phyloP scores from a whole-genome alignment of 2,888 invertebrate species.

The Eretmocerus hayati region DNA sequence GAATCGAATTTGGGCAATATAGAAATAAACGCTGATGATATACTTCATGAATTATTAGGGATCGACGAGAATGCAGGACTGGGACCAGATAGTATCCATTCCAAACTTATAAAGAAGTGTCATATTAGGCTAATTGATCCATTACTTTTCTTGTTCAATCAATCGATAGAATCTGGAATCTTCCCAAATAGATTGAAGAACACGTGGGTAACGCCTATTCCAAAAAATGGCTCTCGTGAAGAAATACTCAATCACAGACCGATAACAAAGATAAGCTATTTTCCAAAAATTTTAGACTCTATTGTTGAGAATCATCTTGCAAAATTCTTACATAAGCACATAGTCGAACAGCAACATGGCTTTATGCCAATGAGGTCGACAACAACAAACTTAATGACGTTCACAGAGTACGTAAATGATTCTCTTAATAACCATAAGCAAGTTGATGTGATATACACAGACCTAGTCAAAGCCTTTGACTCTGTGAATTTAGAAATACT shows the following conservation, averaged over 20 bases:
- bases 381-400: slow-evolving; percentile 12
- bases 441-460: slow-evolving; percentile 17
- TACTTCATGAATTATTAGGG: too few relatives aligned
- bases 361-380: slow-evolving; percentile 15
- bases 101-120: too few relatives aligned
- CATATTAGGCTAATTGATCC: too few relatives aligned
- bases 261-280: slow-evolving; percentile 7
- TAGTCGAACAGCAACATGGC: slow-evolving; percentile 13
- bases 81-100: too few relatives aligned
- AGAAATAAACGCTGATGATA: too few relatives aligned
- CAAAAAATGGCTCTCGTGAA: slow-evolving; percentile 5
- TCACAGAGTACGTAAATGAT: slow-evolving; percentile 4
- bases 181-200: slow-evolving; percentile 8
- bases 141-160: too few relatives aligned
- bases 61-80: too few relatives aligned
- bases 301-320: neutral
- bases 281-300: slow-evolving; percentile 14
- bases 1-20: too few relatives aligned
- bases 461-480: slow-evolving; percentile 18
- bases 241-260: slow-evolving; percentile 9
- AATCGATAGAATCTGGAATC: slow-evolving; percentile 2
- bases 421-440: slow-evolving; percentile 1
- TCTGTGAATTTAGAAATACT: neutral
- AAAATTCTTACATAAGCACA: neutral
- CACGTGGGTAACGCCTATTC: slow-evolving; percentile 8